phyloP scores from a whole-genome alignment of 2,797 vertebrate genomes.

The Pristis pectinata region DNA sequence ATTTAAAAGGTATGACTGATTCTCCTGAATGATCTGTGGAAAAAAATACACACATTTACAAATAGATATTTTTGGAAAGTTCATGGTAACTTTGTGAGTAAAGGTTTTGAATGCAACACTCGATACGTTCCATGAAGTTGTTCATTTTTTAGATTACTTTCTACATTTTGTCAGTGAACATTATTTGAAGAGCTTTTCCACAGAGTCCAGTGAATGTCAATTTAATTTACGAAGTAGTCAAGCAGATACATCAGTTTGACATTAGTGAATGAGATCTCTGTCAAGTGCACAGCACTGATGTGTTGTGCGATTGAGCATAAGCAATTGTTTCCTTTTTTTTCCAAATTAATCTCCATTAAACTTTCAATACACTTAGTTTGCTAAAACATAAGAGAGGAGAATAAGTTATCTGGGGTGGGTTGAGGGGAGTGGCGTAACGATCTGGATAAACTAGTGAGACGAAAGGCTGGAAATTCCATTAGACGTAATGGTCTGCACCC shows the following conservation, averaged over 20 bases:
- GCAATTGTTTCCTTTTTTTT: background rate
- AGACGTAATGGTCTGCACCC: too few relatives aligned
- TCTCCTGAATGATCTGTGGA: background rate
- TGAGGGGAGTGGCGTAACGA: background rate
- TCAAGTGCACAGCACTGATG: background rate
- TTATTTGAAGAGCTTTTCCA: background rate
- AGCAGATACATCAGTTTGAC: background rate
- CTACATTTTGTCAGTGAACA: background rate
- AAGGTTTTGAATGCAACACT: background rate
- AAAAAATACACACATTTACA: background rate
- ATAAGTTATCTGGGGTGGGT: background rate
- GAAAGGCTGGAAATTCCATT: too few relatives aligned
- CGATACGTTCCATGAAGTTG: background rate
- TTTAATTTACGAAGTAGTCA: background rate
- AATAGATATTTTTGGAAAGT: background rate
- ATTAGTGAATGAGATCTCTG: background rate
- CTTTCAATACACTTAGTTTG: background rate
- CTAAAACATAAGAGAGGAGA: background rate
- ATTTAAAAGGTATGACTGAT: background rate
- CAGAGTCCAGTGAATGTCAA: background rate
- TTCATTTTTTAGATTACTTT: background rate
- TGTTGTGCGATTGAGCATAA: background rate
- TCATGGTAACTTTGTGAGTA: background rate
- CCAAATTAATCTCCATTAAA: background rate
- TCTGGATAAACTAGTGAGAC: too few relatives aligned